Percentiles rank a stretch among this genome's conserved stretches.
Evolutionary conservation across 2,888 invertebrate genomes (phyloP).

Genomic region (Drosophila falleni): DNA sequence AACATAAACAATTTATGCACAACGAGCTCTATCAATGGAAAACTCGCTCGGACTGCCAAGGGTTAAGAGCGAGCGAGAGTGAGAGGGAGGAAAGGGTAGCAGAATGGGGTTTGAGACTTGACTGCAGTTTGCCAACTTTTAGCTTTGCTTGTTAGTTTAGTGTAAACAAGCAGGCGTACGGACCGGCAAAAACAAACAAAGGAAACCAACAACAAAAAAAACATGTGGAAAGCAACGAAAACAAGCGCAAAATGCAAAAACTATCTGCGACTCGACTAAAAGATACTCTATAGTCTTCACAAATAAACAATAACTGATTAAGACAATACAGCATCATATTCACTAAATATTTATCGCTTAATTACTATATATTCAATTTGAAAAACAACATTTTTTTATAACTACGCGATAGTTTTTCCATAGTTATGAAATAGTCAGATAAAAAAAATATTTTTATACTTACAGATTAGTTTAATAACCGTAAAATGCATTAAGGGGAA

Average conservation of each 20-base stretch:
- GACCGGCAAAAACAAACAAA: conserved; percentile 44
- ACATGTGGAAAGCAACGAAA: neutral
- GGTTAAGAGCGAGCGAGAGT: neutral
- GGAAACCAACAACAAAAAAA: conserved; percentile 28
- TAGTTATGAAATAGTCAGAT: no score
- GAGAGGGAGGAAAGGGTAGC: neutral
- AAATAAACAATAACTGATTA: no score
- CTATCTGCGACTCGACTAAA: no score
- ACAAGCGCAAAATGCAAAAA: conserved; percentile 9
- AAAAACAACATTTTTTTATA: no score
- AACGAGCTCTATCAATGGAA: conserved; percentile 65
- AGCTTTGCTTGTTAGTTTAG: conserved; percentile 74
- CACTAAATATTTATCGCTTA: no score
- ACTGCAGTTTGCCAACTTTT: conserved; percentile 75
- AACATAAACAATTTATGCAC: conserved; percentile 77
- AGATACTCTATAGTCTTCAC: no score
- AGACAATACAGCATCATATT: no score
- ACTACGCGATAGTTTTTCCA: no score
- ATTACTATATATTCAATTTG: no score
- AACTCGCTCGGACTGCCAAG: conserved; percentile 19
- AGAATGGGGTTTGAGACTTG: conserved; percentile 42
- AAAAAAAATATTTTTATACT: no score
- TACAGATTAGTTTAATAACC: no score
- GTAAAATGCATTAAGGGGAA: no score
- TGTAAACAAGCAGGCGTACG: conserved; percentile 64